Evolutionary conservation across 2,888 invertebrate genomes (phyloP).

Genomic region (Drosophila diplacantha): DNA sequence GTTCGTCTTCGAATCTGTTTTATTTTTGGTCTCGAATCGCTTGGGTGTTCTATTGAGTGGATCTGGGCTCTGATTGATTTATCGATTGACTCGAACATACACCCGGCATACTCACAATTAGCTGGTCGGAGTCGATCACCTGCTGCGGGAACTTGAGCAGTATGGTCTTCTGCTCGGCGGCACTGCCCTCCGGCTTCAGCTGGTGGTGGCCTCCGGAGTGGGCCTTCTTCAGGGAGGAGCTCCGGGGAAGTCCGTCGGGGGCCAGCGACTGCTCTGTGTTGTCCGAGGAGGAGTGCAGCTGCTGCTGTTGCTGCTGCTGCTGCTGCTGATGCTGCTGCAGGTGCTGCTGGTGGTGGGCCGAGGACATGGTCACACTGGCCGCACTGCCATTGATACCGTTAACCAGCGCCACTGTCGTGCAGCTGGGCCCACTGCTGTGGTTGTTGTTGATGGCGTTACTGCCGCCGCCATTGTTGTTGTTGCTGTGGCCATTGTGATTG

Average conservation of each 20-base stretch:
- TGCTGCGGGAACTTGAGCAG: constrained; percentile 76
- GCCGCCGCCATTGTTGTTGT: not conserved
- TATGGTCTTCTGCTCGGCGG: constrained; percentile 75
- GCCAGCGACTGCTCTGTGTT: constrained; percentile 75
- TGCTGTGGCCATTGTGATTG: constrained; percentile 14
- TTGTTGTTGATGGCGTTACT: not conserved
- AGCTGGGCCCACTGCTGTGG: constrained; percentile 17
- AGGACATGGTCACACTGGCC: constrained; percentile 49
- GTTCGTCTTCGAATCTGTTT: constrained; percentile 24
- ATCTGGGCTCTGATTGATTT: constrained; percentile 1
- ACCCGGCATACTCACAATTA: constrained; percentile 73
- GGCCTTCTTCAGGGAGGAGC: constrained; percentile 72
- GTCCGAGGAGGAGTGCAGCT: constrained; percentile 74
- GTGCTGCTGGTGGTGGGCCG: constrained; percentile 42
- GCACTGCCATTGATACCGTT: constrained; percentile 54
- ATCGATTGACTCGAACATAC: not conserved
- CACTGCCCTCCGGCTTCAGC: constrained; percentile 54
- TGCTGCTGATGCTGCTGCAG: constrained; percentile 35
- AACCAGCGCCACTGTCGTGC: constrained; percentile 50
- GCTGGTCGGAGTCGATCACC: constrained; percentile 75
- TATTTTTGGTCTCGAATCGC: constrained; percentile 29
- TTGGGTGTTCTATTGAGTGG: constrained; percentile 14
- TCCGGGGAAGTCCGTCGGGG: constrained; percentile 43
- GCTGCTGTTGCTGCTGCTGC: constrained; percentile 32
- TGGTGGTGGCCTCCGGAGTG: constrained; percentile 31